phyloP scores from a whole-genome alignment of 1,140 invertebrate genomes.

The Solenopsis fugax region DNA sequence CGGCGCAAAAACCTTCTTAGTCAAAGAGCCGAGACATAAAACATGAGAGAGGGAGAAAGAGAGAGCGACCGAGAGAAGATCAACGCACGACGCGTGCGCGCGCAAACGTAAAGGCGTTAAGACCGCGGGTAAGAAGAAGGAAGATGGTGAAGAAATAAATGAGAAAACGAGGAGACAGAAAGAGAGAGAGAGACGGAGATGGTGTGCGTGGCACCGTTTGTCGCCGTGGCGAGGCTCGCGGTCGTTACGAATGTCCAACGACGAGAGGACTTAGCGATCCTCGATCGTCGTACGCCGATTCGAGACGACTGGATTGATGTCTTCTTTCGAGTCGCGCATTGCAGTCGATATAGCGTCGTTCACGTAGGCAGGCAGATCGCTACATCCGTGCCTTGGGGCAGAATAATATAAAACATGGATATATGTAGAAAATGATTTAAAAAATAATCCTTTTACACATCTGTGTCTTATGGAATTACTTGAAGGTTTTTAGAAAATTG shows the following conservation, averaged over 20 bases:
- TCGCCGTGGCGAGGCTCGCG: constrained; percentile 58
- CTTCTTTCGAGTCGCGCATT: constrained; percentile 62
- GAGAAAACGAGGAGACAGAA: constrained; percentile 69
- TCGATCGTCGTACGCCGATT: constrained; percentile 44
- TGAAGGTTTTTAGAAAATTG: neutral
- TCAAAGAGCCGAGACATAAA: constrained; percentile 74
- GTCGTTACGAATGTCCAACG: constrained; percentile 68
- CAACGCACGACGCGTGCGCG: constrained; percentile 4
- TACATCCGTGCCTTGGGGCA: neutral
- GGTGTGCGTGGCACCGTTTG: constrained; percentile 63
- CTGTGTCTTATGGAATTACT: neutral
- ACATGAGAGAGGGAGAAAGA: constrained; percentile 14
- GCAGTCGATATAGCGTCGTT: constrained; percentile 10
- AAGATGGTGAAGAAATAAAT: constrained; percentile 74
- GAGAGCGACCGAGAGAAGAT: constrained; percentile 25
- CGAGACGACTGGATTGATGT: constrained; percentile 68
- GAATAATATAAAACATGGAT: neutral
- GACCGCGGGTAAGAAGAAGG: constrained; percentile 68
- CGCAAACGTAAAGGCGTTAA: constrained; percentile 70
- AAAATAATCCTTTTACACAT: neutral
- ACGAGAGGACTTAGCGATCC: constrained; percentile 7
- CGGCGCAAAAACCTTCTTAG: constrained; percentile 77
- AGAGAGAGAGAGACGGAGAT: constrained; percentile 58
- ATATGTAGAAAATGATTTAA: neutral
- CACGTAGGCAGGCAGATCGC: neutral